These are phyloP conservation scores for Trinorchestia longiramus DNA, from an alignment of 1,140 invertebrate species.

Conservation along the genomic window DNA sequence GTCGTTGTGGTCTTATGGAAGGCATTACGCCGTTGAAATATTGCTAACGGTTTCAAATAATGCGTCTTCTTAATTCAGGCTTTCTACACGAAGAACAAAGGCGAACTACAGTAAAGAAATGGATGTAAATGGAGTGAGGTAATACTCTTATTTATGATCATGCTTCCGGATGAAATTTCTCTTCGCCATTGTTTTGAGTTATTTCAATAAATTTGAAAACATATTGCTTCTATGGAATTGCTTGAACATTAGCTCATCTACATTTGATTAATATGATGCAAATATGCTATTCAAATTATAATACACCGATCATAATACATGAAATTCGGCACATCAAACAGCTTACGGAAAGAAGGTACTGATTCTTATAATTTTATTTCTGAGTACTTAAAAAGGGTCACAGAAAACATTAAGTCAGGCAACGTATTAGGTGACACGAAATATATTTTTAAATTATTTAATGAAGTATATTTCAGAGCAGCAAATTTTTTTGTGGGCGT, in stretches of 20 bases:
- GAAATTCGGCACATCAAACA: not conserved
- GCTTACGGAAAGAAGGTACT: not conserved
- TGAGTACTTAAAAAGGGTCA: no score
- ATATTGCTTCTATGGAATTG: not conserved
- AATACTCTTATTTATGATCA: not conserved
- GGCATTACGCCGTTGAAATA: not conserved
- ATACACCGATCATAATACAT: not conserved
- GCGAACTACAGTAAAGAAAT: not conserved
- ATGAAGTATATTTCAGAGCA: not conserved
- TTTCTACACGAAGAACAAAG: not conserved
- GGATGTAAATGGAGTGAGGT: not conserved
- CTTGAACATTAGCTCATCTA: not conserved
- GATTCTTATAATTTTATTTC: no score
- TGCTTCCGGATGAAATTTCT: not conserved
- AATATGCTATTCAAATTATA: not conserved
- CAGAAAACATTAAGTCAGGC: no score
- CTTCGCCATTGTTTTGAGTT: not conserved
- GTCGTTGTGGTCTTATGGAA: conserved; percentile 12
- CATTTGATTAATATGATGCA: not conserved
- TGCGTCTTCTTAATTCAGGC: not conserved
- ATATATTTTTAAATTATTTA: no score
- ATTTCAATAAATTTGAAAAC: not conserved
- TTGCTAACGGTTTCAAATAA: conserved; percentile 24
- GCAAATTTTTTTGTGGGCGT: not conserved
- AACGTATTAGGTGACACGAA: no score